phyloP scores from a whole-genome alignment of 2,113 vertebrate species.

The Deroptyus accipitrinus region DNA sequence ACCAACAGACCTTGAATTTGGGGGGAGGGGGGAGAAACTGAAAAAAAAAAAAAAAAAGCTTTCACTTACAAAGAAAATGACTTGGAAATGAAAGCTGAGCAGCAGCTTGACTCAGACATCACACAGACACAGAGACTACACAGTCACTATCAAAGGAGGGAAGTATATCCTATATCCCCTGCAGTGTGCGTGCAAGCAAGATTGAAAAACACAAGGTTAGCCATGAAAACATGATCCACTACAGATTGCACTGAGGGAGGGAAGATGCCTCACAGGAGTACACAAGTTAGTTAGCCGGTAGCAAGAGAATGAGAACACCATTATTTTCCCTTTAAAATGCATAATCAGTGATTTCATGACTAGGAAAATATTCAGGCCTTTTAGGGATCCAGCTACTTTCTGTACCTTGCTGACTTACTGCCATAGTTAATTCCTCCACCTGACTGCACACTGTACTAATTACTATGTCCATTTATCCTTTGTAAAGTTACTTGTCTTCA shows the following conservation, averaged over 20 bases:
- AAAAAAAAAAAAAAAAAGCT: not conserved
- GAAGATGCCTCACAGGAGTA: not conserved
- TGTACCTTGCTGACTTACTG: not conserved
- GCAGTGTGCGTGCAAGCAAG: fast-evolving
- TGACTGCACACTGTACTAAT: not conserved
- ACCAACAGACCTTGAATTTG: not conserved
- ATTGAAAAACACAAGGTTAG: not conserved
- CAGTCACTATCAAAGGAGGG: not conserved
- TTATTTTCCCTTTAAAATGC: not conserved
- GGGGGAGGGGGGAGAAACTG: not conserved
- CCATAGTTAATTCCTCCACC: not conserved
- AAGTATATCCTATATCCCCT: not conserved
- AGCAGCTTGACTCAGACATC: not conserved
- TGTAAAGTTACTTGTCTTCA: not conserved
- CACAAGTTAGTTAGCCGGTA: not conserved
- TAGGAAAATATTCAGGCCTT: not conserved
- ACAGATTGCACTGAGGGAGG: not conserved
- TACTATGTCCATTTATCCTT: not conserved
- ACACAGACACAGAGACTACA: not conserved
- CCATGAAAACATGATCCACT: not conserved
- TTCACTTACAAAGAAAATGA: not conserved
- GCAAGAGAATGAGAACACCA: not conserved
- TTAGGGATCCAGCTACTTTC: not conserved
- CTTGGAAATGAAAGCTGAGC: not conserved
- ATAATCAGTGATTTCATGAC: not conserved